These are phyloP conservation scores for Cantharis rustica DNA, from an alignment of 2,888 invertebrate genomes.

Conservation along the genomic window DNA sequence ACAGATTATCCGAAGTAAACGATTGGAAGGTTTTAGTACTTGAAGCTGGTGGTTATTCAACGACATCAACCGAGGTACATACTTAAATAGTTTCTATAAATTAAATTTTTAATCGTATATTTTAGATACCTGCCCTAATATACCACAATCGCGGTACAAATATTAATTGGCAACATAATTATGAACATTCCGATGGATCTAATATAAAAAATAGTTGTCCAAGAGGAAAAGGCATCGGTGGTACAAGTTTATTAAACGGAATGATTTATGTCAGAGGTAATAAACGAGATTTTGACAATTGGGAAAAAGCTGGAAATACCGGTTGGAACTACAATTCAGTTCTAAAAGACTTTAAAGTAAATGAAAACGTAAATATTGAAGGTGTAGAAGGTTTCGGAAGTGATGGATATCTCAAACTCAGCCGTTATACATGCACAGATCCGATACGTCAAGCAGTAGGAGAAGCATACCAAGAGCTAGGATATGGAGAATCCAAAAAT, in stretches of 20 bases:
- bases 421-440: conserved; percentile 50
- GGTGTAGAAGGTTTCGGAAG: conserved; percentile 43
- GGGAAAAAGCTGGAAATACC: conserved; percentile 69
- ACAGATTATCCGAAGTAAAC: conserved; percentile 55
- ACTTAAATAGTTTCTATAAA: not conserved
- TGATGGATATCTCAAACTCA: conserved; percentile 58
- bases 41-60: conserved; percentile 61
- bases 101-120: conserved; percentile 7
- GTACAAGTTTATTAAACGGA: conserved; percentile 58
- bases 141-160: conserved; percentile 44
- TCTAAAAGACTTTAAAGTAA: conserved; percentile 77
- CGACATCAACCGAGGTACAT: conserved; percentile 54
- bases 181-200: conserved; percentile 39
- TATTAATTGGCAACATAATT: conserved; percentile 41
- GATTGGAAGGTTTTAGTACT: conserved; percentile 58
- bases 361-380: conserved; percentile 59
- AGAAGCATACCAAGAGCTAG: conserved; percentile 57
- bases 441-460: conserved; percentile 48
- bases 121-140: conserved; percentile 40
- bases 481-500: conserved; percentile 39
- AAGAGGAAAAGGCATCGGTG: conserved; percentile 58
- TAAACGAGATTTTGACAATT: conserved; percentile 77
- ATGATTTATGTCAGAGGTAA: conserved; percentile 61
- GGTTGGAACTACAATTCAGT: conserved; percentile 64
- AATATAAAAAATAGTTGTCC: conserved; percentile 51